Evolutionary conservation across 2,888 invertebrate species (phyloP).

Genomic region (Nebria brevicollis): DNA sequence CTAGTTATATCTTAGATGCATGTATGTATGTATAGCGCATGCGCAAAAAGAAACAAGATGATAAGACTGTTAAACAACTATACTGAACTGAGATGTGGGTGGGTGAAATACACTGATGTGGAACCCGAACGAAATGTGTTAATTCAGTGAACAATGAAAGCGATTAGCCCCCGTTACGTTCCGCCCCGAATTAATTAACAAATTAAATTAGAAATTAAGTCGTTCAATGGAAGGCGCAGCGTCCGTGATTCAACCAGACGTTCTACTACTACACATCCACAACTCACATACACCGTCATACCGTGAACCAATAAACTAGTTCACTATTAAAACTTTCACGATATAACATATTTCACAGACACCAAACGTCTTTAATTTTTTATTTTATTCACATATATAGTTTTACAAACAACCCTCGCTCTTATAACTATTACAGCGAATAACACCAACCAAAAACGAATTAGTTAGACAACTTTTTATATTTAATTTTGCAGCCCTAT

Average conservation of each 20-base stretch:
- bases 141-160: slow-evolving; percentile 62
- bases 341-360: background rate
- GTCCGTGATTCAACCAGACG: slow-evolving; percentile 40
- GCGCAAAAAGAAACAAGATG: background rate
- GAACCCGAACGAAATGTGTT: slow-evolving; percentile 55
- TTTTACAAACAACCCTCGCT: too few relatives aligned
- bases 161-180: slow-evolving; percentile 62
- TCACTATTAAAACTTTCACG: background rate
- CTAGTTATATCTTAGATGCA: too few relatives aligned
- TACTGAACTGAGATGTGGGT: background rate
- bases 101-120: background rate
- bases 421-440: too few relatives aligned
- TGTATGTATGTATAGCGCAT: background rate
- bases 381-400: too few relatives aligned
- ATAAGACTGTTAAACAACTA: background rate
- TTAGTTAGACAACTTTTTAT: too few relatives aligned
- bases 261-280: background rate
- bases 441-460: too few relatives aligned
- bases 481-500: too few relatives aligned
- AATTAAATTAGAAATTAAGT: slow-evolving; percentile 68
- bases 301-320: background rate
- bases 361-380: background rate
- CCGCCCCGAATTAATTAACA: slow-evolving; percentile 65
- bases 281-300: background rate
- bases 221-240: slow-evolving; percentile 59